Percentiles rank a stretch among this genome's conserved stretches.
These are phyloP conservation scores for Rhinolophus ferrumequinum DNA, from an alignment of 2,113 vertebrate genomes.

Conservation along the genomic window DNA sequence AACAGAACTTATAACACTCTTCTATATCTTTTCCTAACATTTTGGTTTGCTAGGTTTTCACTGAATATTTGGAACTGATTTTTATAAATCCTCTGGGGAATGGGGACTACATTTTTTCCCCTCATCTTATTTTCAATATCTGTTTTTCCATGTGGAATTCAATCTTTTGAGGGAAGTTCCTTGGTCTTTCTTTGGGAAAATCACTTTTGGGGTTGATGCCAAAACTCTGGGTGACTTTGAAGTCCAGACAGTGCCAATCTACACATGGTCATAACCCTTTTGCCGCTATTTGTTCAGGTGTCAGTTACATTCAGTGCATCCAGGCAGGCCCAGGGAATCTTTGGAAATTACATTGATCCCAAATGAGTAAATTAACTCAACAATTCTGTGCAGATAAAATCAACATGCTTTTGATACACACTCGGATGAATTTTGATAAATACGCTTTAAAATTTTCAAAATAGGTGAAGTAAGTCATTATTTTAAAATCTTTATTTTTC, in stretches of 20 bases:
- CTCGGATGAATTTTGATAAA: neutral
- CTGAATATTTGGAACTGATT: neutral
- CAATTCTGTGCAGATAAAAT: neutral
- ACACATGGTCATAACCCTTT: neutral
- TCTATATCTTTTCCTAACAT: neutral
- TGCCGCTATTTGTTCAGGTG: neutral
- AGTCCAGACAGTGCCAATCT: slow-evolving; percentile 58
- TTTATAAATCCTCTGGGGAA: neutral
- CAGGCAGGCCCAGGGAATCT: neutral
- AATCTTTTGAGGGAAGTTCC: slow-evolving; percentile 33
- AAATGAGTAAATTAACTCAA: slow-evolving; percentile 1
- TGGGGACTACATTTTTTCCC: neutral
- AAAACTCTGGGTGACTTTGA: slow-evolving; percentile 70
- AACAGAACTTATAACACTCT: neutral
- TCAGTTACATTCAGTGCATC: neutral
- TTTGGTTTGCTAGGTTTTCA: neutral
- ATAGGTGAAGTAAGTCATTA: neutral
- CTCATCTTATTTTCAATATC: neutral
- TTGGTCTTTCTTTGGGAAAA: slow-evolving; percentile 69
- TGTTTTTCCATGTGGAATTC: slow-evolving; percentile 51
- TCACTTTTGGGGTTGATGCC: slow-evolving; percentile 69
- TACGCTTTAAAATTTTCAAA: neutral
- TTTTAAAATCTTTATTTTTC: neutral
- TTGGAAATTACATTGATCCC: slow-evolving; percentile 20
- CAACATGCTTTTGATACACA: neutral